Evolutionary conservation across 2,113 vertebrate genomes (phyloP).

Genomic region (Neodon shergylaensis): DNA sequence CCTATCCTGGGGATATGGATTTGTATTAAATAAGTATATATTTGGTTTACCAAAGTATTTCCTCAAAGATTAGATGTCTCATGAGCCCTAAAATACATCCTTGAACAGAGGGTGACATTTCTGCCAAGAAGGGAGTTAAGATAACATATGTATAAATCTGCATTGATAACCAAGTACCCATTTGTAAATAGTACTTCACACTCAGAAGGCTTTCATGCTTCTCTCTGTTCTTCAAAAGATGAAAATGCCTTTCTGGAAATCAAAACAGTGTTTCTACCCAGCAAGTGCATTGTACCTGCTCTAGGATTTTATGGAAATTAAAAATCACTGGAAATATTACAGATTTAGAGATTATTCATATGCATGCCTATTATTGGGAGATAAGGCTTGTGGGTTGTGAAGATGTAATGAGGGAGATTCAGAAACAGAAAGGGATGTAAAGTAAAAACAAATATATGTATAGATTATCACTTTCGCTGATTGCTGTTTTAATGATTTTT

Average conservation of each 20-base stretch:
- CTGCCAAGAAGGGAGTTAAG: not conserved
- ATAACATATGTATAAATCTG: not conserved
- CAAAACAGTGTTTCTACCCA: not conserved
- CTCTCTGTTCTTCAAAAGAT: not conserved
- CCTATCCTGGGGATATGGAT: not conserved
- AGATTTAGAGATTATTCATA: not conserved
- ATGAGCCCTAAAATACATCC: not conserved
- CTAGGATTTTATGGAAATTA: constrained; percentile 3
- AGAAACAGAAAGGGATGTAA: not conserved
- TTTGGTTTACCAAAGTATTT: constrained; percentile 34
- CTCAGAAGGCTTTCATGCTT: not conserved
- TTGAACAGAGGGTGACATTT: not conserved
- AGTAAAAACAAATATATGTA: not conserved
- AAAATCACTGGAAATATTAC: constrained; percentile 4
- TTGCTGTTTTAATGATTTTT: not conserved
- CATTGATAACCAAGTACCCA: not conserved
- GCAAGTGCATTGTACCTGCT: not conserved
- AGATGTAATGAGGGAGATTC: not conserved
- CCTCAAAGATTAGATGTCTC: not conserved
- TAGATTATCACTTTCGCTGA: not conserved
- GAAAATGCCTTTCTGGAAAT: constrained; percentile 22
- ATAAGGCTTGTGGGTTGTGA: not conserved
- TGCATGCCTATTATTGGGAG: not conserved
- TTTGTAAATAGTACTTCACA: not conserved
- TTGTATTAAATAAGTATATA: not conserved